Evolutionary conservation across 2,888 invertebrate species (phyloP), one percentile per base, ranked within the genome.

Genomic region (Epinotia demarniana): DNA sequence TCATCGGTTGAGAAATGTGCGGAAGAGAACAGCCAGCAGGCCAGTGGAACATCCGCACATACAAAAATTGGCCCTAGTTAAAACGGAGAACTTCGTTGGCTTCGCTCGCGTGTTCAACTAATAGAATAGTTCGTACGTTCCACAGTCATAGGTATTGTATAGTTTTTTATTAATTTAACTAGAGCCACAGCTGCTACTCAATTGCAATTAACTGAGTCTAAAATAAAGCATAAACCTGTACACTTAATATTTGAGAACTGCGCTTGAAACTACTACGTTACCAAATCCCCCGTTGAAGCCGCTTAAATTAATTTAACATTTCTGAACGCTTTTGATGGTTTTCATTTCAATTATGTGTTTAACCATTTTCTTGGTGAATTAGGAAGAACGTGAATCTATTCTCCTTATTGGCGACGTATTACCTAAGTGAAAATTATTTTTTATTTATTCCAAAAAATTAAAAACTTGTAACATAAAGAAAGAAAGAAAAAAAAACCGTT

Each of bases 301-400:
- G 9, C 39, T 39, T 23, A 39, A 68, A 19, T 69, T 69, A 58
- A 69, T 58, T 69, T 69, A 43, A 69, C 46, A 69, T 58, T 69
- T 23, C 23, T 23, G 23, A 27, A 33, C 63, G 49, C 58, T 23
- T 43, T n/a, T 16, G 2, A 58, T 39, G n/a, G 49, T 43, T 8
- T 57, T 57, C 39, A 19, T 57, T 55, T 68, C 19, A 58, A 23
- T 23, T 19, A 16, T 19, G 11, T 19, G 67, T 43, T 68, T 39
- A 68, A 55, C 3, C 18, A 67, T 4, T 16, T 6, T 60, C 33
- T 18, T 49, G 18, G 19, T 39, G 19, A 8, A 9, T 57, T 12
- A 13, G 43, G 8, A 16, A 13, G 18, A 46, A 4, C 23, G 23
- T 43, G 43, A 13, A 18, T n/a, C n/a, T n/a, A n/a, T 63, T 1